Conservation (phyloP, 1,140 invertebrate genomes). For the Acromyrmex echinatior region DNA sequence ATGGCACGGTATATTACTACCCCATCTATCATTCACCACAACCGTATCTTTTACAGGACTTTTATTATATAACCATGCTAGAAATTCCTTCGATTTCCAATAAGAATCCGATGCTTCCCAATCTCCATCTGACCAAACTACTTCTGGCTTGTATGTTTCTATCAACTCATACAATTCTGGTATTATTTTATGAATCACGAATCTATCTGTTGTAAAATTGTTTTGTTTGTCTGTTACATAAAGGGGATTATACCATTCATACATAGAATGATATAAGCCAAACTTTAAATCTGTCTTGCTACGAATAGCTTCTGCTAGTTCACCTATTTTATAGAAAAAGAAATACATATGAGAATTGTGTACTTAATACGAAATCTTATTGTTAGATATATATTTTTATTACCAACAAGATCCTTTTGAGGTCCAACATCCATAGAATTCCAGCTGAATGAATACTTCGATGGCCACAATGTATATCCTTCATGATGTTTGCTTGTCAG, state of each 20-base stretch:
- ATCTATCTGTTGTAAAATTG: constrained; percentile 90
- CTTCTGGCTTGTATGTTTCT: constrained; percentile 93
- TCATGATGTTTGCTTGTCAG: constrained; percentile 98
- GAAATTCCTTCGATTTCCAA: constrained; percentile 92
- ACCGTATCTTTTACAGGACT: constrained; percentile 96
- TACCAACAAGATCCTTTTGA: constrained; percentile 92
- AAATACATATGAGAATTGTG: constrained; percentile 34
- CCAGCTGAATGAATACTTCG: constrained; percentile 95
- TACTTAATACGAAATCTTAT: constrained; percentile 24
- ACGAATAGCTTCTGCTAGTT: constrained; percentile 91
- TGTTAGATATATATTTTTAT: constrained; percentile 23
- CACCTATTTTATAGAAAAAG: constrained; percentile 85
- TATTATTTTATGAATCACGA: constrained; percentile 90
- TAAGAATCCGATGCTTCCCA: constrained; percentile 94
- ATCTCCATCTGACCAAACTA: constrained; percentile 98
- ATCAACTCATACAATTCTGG: constrained; percentile 93
- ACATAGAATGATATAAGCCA: constrained; percentile 96
- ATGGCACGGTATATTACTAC: constrained; percentile 91
- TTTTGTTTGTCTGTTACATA: constrained; percentile 92
- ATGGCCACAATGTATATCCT: constrained; percentile 96
- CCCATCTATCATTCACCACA: constrained; percentile 95
- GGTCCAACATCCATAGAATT: constrained; percentile 96
- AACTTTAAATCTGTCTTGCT: constrained; percentile 90
- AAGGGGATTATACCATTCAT: constrained; percentile 96
- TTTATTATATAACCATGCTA: constrained; percentile 98